Conservation (phyloP, 2,888 invertebrate species). For the Monoplex corrugatus region DNA sequence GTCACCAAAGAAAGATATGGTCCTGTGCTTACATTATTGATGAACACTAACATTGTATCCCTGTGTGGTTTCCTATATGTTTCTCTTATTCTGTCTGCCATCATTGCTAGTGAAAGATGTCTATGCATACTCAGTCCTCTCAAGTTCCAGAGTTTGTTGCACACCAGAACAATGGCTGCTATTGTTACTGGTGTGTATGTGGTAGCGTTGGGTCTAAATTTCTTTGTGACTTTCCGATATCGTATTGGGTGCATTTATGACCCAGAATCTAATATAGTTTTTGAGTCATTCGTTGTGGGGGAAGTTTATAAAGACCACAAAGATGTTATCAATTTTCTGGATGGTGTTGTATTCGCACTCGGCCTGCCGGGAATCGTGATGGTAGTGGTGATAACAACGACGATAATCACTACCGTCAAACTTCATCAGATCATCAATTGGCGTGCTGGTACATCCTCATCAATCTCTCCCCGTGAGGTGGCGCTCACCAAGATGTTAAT, state of each 20-base stretch:
- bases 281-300: neutral
- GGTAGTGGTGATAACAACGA: neutral
- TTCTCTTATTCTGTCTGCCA: slow-evolving; percentile 1
- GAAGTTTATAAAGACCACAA: neutral
- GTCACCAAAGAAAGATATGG: neutral
- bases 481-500: slow-evolving; percentile 15
- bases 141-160: neutral
- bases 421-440: neutral
- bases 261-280: neutral
- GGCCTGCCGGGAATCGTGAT: neutral
- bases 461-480: slow-evolving; percentile 10
- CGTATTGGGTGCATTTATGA: neutral
- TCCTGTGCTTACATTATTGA: neutral
- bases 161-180: neutral
- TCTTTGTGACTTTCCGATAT: neutral
- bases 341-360: neutral
- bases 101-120: slow-evolving; percentile 25
- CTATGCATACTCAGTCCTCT: slow-evolving; percentile 16
- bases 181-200: neutral
- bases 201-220: neutral
- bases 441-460: neutral
- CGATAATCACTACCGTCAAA: slow-evolving; percentile 13
- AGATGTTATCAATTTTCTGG: slow-evolving; percentile 1
- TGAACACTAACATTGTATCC: neutral
- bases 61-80: neutral